Percentiles rank a stretch among this genome's conserved stretches.
phyloP scores from a whole-genome alignment of 2,797 vertebrate genomes.

The Falco naumanni region DNA sequence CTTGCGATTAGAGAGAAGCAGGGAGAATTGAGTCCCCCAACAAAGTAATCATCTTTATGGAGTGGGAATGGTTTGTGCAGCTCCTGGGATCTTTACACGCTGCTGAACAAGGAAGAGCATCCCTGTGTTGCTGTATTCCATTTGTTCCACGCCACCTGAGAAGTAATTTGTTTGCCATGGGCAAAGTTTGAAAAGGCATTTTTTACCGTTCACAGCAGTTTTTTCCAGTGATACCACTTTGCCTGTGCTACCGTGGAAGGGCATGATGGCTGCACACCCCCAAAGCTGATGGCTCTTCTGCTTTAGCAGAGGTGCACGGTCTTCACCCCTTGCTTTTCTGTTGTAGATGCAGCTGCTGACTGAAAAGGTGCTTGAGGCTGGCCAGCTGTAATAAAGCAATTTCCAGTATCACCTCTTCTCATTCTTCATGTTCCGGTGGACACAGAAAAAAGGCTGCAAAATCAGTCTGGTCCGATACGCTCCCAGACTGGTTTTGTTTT shows the following conservation, averaged over 20 bases:
- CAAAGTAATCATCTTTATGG: neutral
- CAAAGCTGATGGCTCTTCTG: neutral
- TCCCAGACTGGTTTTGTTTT: neutral
- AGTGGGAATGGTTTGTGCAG: neutral
- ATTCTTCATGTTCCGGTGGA: neutral
- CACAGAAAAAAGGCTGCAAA: neutral
- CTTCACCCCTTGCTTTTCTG: neutral
- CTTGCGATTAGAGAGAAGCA: neutral
- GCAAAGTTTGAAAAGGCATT: neutral
- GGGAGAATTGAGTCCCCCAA: neutral
- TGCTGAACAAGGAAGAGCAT: neutral
- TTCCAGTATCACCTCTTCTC: neutral
- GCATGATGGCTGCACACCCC: fast-evolving
- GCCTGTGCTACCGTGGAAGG: neutral
- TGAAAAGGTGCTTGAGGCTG: neutral
- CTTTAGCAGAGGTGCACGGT: neutral
- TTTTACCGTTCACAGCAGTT: neutral
- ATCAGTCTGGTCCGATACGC: neutral
- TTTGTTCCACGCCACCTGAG: neutral
- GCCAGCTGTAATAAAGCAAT: neutral
- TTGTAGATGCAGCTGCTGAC: neutral
- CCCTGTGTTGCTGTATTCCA: neutral
- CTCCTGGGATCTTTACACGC: neutral
- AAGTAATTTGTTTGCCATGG: neutral
- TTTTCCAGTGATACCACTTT: neutral